phyloP scores from a whole-genome alignment of 2,113 vertebrate genomes.

The human (Homo sapiens) region GRCh38 chr9:74767001-74767500 shows the following conservation, averaged over 20 bases:
- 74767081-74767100: neutral
- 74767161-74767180: neutral
- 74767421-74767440: neutral
- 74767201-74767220: neutral
- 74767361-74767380: neutral
- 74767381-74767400: neutral
- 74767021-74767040: neutral
- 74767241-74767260: neutral
- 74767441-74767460: neutral
- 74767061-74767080: neutral
- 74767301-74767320: neutral
- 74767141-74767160: neutral
- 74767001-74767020: neutral
- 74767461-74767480: neutral
- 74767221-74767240: neutral
- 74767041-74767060: neutral
- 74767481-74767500: neutral
- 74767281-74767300: neutral
- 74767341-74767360: neutral
- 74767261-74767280: neutral
- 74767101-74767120: neutral
- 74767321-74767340: neutral
- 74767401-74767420: neutral
- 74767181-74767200: neutral
- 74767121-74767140: neutral